Conservation (phyloP, 2,888 invertebrate species). For the Apeira syringaria region DNA sequence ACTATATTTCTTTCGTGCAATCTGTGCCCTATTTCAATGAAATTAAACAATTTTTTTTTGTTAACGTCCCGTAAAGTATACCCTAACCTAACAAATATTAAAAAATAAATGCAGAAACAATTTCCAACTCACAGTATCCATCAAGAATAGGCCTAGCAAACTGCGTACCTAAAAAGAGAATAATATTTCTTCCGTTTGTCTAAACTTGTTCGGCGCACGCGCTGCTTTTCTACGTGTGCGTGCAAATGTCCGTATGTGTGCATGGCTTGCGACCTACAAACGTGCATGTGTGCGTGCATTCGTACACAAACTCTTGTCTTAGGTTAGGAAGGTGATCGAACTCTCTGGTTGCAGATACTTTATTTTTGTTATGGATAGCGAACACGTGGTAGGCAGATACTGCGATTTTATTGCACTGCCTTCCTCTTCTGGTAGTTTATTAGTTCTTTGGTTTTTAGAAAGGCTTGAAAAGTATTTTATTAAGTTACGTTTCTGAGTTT, state of each 20-base stretch:
- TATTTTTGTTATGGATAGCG: constrained; percentile 76
- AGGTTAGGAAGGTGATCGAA: constrained; percentile 83
- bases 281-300: constrained; percentile 49
- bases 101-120: too few relatives aligned
- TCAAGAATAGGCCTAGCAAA: constrained; percentile 30
- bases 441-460: constrained; percentile 10
- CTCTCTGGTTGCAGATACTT: constrained; percentile 76
- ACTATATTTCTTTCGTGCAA: too few relatives aligned
- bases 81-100: too few relatives aligned
- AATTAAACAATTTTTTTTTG: too few relatives aligned
- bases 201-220: constrained; percentile 80
- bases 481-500: too few relatives aligned
- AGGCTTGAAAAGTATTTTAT: neutral
- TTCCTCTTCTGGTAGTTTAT: constrained; percentile 55
- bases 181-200: constrained; percentile 83
- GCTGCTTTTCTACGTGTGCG: constrained; percentile 59
- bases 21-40: too few relatives aligned
- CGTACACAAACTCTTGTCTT: constrained; percentile 69
- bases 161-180: constrained; percentile 76
- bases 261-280: constrained; percentile 49
- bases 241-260: constrained; percentile 44
- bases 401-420: constrained; percentile 63
- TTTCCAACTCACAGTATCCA: neutral
- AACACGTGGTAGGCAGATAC: constrained; percentile 67
- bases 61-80: too few relatives aligned